phyloP scores from a whole-genome alignment of 2,797 vertebrate genomes.

The Crax fasciolata region DNA sequence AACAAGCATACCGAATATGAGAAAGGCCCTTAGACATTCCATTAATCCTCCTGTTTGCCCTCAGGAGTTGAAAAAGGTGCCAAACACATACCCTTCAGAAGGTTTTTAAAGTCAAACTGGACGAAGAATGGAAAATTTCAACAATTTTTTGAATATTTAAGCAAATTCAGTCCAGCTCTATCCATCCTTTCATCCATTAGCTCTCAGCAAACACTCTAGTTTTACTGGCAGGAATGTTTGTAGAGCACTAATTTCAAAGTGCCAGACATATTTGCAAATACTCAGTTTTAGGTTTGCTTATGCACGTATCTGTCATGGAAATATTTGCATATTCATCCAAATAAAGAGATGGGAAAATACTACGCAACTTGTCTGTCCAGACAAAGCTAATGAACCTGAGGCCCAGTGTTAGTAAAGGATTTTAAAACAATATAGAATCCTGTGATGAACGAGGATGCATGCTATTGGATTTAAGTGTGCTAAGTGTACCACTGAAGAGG shows the following conservation, averaged over 20 bases:
- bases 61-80: not conserved
- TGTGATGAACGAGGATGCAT: not conserved
- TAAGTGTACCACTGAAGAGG: not conserved
- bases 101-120: not conserved
- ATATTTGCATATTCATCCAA: constrained; percentile 57
- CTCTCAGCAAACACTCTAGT: constrained; percentile 63
- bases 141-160: constrained; percentile 41
- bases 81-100: not conserved
- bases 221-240: constrained; percentile 62
- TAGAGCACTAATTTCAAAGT: constrained; percentile 71
- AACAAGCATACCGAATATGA: not conserved
- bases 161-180: constrained; percentile 6
- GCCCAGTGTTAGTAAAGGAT: not conserved
- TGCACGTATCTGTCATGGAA: constrained; percentile 24
- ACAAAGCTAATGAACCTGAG: not conserved
- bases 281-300: constrained; percentile 50
- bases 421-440: not conserved
- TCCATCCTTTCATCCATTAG: constrained; percentile 30
- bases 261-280: constrained; percentile 61
- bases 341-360: constrained; percentile 38
- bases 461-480: not conserved
- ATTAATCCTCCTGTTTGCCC: not conserved
- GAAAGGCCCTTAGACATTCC: not conserved
- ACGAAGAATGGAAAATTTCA: constrained; percentile 11
- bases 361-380: not conserved